Percentiles rank a stretch among this genome's conserved stretches.
Conservation (phyloP, 1,140 invertebrate species). For the Berghia stephanieae region DNA sequence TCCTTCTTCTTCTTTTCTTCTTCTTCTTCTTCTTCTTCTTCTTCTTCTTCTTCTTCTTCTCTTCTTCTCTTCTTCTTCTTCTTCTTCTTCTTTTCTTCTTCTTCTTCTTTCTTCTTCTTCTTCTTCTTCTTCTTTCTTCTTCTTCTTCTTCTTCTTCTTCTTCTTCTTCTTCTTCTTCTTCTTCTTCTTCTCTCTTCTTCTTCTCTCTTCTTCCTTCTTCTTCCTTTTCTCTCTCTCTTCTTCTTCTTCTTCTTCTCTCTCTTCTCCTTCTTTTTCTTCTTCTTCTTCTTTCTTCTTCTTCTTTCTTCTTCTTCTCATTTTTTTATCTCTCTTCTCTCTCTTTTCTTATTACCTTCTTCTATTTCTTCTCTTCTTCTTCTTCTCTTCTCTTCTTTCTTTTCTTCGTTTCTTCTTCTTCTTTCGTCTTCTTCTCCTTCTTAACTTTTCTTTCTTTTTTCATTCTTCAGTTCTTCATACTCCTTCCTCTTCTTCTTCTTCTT, state of each 20-base stretch:
- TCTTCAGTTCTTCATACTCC: not conserved
- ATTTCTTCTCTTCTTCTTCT: not conserved
- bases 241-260: not conserved
- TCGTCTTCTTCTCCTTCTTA: not conserved
- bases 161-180: not conserved
- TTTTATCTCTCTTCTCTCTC: not conserved
- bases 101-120: too few relatives aligned
- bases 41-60: not conserved
- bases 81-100: too few relatives aligned
- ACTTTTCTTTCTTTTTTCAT: not conserved
- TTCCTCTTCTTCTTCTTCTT: not conserved
- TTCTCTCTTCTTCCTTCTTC: not conserved
- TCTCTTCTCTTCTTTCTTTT: not conserved
- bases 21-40: not conserved
- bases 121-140: not conserved
- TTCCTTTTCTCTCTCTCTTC: constrained; percentile 9
- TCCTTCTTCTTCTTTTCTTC: not conserved
- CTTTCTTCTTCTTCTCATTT: not conserved
- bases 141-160: not conserved
- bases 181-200: not conserved
- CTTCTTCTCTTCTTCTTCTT: not conserved
- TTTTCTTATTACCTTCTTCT: not conserved
- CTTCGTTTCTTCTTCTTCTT: not conserved
- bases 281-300: not conserved
- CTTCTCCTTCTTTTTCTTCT: not conserved